Conservation (phyloP, 2,888 invertebrate species). For the Trypoxylon attenuatum region DNA sequence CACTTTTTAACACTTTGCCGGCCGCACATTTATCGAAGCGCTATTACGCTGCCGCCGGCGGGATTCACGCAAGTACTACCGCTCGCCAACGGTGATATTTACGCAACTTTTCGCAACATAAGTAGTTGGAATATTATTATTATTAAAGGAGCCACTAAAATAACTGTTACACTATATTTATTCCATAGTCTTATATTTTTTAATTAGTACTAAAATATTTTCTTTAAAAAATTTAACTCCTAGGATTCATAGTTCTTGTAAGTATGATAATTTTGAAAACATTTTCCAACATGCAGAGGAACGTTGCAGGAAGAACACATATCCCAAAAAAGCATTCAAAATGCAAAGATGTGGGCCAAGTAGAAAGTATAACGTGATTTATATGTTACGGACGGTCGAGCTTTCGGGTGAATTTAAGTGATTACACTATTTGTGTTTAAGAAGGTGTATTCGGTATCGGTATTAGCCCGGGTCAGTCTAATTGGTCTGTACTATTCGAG, state of each 20-base stretch:
- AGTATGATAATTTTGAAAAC: conserved; percentile 17
- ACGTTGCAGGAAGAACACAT: conserved; percentile 8
- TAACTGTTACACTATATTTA: conserved; percentile 16
- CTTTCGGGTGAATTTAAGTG: too few species aligned
- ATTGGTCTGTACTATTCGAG: too few species aligned
- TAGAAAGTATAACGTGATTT: too few species aligned
- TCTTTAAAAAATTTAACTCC: conserved; percentile 2
- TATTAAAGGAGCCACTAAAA: conserved; percentile 20
- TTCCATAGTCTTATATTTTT: too few species aligned
- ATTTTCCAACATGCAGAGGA: conserved; percentile 18
- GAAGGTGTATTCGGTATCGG: too few species aligned
- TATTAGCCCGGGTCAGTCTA: too few species aligned
- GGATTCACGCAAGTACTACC: conserved; percentile 16
- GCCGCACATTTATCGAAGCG: conserved; percentile 22
- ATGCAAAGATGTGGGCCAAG: too few species aligned
- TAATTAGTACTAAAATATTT: too few species aligned
- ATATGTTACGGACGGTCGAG: too few species aligned
- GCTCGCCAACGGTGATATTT: conserved; percentile 26
- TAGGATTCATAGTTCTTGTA: conserved; percentile 8
- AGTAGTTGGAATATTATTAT: conserved; percentile 22
- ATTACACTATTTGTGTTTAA: too few species aligned
- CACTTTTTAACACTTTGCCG: too few species aligned
- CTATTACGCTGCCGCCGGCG: conserved; percentile 29
- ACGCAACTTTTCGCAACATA: conserved; percentile 11
- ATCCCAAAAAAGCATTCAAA: too few species aligned